Base-by-base conservation (phyloP, 1,140 invertebrate species). In the Diuraphis noxia region DNA sequence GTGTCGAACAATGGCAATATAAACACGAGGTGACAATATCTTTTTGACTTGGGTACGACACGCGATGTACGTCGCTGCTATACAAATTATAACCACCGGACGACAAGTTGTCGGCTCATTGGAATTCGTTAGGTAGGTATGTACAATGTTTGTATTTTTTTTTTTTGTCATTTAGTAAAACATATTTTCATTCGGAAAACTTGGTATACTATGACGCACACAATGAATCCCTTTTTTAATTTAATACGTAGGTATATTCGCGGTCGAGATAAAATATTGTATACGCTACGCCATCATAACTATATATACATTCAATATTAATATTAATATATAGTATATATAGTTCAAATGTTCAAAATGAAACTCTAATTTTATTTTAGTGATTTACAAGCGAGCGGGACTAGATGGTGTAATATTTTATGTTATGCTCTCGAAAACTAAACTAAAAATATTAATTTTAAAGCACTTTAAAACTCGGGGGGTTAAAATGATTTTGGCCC, bases 361-460 rank as follows among this genome's bases (percentile, higher is more conserved):
- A 72, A 72, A 72, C 56, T 72, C 4, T 19, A 72, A 72, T 72
- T 72, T 72, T 17, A 72, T n/a, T 72, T n/a, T 17, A 0, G 4
- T 72, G 56, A 72, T 72, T 72, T 72, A 72, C 56, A 72, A 72
- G 56, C n/a, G 56, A 34, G 10, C 56, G 6, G 56, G 30, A n/a
- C 13, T 72, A 72, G 30, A n/a, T 13, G 30, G n/a, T 72, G 56
- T 72, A 72, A 72, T 72, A n/a, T 72, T 72, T 72, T 72, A 34
- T 72, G 5, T 17, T n/a, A n/a, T 72, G 13, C 30, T 63, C 56
- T 9, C 2, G 25, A n/a, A 72, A 72, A 72, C 10, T 72, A 72
- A 17, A n/a, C 56, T 72, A 72, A 72, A 72, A 72, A 72, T 72
- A 72, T 72, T 72, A 72, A 72, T 72, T n/a, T 72, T 72, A 72